Base-by-base conservation (phyloP, 2,113 vertebrate genomes). In the Phylloscopus trochilus region DNA sequence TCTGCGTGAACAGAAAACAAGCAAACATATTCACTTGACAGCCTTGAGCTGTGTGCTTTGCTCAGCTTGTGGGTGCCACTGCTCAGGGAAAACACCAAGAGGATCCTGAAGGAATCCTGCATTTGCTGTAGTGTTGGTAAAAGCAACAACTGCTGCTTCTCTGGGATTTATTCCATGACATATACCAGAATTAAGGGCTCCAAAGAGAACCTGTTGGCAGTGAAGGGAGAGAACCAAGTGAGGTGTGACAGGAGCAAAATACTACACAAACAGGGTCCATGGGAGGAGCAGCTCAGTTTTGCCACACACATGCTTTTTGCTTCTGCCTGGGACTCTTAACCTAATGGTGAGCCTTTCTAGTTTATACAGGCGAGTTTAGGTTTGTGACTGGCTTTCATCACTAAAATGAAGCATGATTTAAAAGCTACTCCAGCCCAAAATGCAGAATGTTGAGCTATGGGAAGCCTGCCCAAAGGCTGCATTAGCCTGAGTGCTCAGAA, bases 331-430 rank as follows among this genome's bases (percentile, higher is more conserved):
- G 39, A 55, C 80, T 89, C 79, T 78, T 55, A 92, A 62, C 62
- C 46, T 88, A 62, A 37, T 47, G 19, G 20, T 37, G 70, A 69
- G 75, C 31, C 55, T 76, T 74, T 83, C 85, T 62, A 56, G 16
- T 89, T 88, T 77, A n/a, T 86, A 10, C 37, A 66, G 39, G 33
- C 74, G 66, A 59, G 53, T 49, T 92, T 20, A 47, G 82, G 44
- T 75, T 90, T 90, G 82, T 89, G 56, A 59, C 91, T 93, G 73
- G 35, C 73, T 93, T 96, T 95, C 89, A 67, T 93, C 80, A 70
- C 47, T 35, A 63, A 86, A 93, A 89, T 67, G 73, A 81, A 47
- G 41, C 73, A 30, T 68, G 92, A 89, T 83, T 90, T 89, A 72
- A 93, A 77, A 74, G 69, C 77, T 84, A 52, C 1, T 0, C 28